phyloP scores from a whole-genome alignment of 2,888 invertebrate species.

The Tetragonula carbonaria region DNA sequence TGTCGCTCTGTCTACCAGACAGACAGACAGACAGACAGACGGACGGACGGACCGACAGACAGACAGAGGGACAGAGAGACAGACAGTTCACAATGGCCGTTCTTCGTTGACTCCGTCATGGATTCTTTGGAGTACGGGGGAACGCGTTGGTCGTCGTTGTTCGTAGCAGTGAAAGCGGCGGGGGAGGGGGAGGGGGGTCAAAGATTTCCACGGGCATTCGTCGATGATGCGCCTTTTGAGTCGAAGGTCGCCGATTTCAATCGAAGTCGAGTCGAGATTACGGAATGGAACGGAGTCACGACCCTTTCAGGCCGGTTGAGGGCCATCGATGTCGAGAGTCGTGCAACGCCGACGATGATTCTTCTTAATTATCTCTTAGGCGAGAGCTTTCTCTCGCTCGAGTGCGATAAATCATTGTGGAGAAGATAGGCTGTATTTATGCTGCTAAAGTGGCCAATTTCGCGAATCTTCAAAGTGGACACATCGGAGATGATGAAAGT shows the following conservation, averaged over 20 bases:
- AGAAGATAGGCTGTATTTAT: constrained; percentile 39
- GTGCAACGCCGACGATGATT: constrained; percentile 23
- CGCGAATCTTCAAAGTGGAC: too few relatives aligned
- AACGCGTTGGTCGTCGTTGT: not conserved
- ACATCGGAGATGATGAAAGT: too few relatives aligned
- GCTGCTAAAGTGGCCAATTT: too few relatives aligned
- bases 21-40: constrained; percentile 44
- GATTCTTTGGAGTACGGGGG: constrained; percentile 42
- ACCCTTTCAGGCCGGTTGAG: constrained; percentile 1
- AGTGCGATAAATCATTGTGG: constrained; percentile 42
- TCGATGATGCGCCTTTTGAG: not conserved
- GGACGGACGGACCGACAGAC: not conserved
- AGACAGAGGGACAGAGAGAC: constrained; percentile 45
- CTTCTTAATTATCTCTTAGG: constrained; percentile 37
- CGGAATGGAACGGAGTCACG: constrained; percentile 5
- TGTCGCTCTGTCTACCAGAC: constrained; percentile 75
- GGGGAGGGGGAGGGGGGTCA: too few relatives aligned
- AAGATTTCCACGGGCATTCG: not conserved
- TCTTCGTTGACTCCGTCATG: constrained; percentile 47
- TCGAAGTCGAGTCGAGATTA: not conserved
- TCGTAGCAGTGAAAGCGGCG: too few relatives aligned
- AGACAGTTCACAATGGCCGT: constrained; percentile 65
- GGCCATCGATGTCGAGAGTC: constrained; percentile 2
- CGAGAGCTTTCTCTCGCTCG: constrained; percentile 25
- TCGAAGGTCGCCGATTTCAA: not conserved